A percentile compares a stretch with the other conserved stretches of the same genome.
Evolutionary conservation across 2,888 invertebrate species (phyloP).

Genomic region (Colostygia pectinataria): DNA sequence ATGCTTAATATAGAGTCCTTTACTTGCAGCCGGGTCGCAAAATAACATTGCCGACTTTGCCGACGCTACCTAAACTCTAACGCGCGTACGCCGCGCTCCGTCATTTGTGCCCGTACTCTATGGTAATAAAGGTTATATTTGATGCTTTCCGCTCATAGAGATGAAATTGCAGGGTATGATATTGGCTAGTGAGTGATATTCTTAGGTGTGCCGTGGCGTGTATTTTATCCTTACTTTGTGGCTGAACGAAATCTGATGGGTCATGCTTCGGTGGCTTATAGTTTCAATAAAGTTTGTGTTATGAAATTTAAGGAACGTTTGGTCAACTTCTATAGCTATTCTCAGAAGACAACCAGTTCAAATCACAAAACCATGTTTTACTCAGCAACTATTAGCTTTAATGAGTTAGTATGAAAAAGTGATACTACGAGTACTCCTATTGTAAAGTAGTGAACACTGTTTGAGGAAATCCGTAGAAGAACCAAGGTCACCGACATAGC

Average conservation of each 20-base stretch:
- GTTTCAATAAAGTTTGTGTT: slow-evolving; percentile 20
- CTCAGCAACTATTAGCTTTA: too few species aligned
- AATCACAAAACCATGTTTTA: too few species aligned
- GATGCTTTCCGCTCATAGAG: slow-evolving; percentile 36
- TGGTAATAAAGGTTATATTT: slow-evolving; percentile 40
- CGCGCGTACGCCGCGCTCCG: slow-evolving; percentile 39
- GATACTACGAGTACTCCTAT: too few species aligned
- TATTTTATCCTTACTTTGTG: slow-evolving; percentile 30
- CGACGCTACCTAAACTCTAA: slow-evolving; percentile 52
- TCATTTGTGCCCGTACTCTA: slow-evolving; percentile 45
- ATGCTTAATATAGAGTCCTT: slow-evolving; percentile 81
- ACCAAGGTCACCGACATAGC: too few species aligned
- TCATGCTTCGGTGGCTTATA: slow-evolving; percentile 16
- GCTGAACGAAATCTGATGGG: slow-evolving; percentile 23
- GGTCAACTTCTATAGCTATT: too few species aligned
- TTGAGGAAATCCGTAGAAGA: too few species aligned
- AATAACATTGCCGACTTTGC: slow-evolving; percentile 73
- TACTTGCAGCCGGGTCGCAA: slow-evolving; percentile 72
- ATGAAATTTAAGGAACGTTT: too few species aligned
- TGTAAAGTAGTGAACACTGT: too few species aligned
- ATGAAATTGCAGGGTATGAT: slow-evolving; percentile 32
- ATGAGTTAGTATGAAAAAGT: too few species aligned
- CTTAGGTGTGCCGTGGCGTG: slow-evolving; percentile 30
- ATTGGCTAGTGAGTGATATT: slow-evolving; percentile 34
- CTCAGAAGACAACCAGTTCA: too few species aligned